Evolutionary conservation across 2,888 invertebrate genomes (phyloP).

Genomic region (Amphipyra berbera): DNA sequence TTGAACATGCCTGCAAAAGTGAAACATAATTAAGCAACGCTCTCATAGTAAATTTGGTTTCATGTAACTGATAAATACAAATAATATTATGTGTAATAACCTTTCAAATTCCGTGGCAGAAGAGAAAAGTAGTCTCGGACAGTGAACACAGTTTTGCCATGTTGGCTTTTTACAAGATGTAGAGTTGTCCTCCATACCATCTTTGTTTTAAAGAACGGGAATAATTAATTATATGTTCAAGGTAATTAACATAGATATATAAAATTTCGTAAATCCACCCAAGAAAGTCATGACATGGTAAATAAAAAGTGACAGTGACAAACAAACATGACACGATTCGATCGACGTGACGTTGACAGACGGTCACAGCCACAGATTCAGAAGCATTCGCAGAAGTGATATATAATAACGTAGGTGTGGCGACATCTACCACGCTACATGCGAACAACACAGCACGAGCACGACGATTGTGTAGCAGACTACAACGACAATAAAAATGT

Average conservation of each 20-base stretch:
- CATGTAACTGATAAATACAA: slow-evolving; percentile 12
- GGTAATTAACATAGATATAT: slow-evolving; percentile 30
- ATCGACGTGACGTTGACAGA: slow-evolving; percentile 1
- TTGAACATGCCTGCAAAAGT: slow-evolving; percentile 92
- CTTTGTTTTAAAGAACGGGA: slow-evolving; percentile 66
- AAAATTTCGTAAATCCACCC: slow-evolving; percentile 58
- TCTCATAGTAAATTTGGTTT: not conserved
- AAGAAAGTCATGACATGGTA: slow-evolving; percentile 57
- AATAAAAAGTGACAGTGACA: slow-evolving; percentile 51
- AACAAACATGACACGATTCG: slow-evolving; percentile 10
- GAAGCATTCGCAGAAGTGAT: no score
- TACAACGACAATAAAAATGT: no score
- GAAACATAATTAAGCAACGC: slow-evolving; percentile 19
- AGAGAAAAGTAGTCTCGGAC: slow-evolving; percentile 90
- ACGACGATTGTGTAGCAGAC: no score
- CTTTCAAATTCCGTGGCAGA: slow-evolving; percentile 90
- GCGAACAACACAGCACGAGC: no score
- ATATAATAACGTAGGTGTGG: no score
- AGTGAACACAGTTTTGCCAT: slow-evolving; percentile 91
- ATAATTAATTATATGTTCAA: slow-evolving; percentile 38
- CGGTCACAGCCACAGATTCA: no score
- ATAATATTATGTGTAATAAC: slow-evolving; percentile 73
- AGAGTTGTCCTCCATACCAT: slow-evolving; percentile 88
- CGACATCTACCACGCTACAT: no score
- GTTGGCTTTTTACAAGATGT: slow-evolving; percentile 78